These are phyloP conservation scores for Prunella himalayana DNA, from an alignment of 2,113 vertebrate species.

Conservation along the genomic window DNA sequence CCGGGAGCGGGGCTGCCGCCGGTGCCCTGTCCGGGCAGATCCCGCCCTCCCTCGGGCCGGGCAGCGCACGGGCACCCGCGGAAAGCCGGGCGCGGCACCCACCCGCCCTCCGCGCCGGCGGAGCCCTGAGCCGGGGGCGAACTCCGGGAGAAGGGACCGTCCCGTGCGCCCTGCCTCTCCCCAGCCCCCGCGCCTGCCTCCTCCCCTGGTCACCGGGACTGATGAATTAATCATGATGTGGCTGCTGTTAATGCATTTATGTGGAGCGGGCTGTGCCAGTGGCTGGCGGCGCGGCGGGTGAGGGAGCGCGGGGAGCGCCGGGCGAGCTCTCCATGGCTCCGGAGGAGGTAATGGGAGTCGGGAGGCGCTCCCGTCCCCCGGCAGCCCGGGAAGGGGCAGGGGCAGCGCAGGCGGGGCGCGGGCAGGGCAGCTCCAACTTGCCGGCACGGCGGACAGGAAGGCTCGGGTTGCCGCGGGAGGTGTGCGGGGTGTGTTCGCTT, in stretches of 20 bases:
- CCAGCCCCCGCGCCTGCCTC: not conserved
- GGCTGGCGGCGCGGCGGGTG: slow-evolving; percentile 47
- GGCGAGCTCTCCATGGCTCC: slow-evolving; percentile 38
- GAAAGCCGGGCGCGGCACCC: not conserved
- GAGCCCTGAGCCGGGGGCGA: not conserved
- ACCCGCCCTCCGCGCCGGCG: not conserved
- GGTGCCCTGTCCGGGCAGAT: not conserved
- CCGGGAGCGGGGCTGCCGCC: too few relatives aligned
- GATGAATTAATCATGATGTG: slow-evolving; percentile 78
- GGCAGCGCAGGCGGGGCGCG: not conserved
- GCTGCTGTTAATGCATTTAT: slow-evolving; percentile 53
- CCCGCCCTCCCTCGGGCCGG: not conserved
- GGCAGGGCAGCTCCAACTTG: not conserved
- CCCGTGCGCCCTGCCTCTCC: not conserved
- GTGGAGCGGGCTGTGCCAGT: slow-evolving; percentile 44
- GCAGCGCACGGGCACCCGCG: not conserved
- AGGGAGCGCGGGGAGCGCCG: not conserved
- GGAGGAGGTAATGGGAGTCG: slow-evolving; percentile 22
- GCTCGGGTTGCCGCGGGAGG: not conserved
- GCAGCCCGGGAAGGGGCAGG: not conserved
- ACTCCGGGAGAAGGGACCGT: not conserved
- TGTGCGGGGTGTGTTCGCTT: not conserved
- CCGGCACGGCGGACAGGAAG: not conserved
- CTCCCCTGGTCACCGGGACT: slow-evolving; percentile 41
- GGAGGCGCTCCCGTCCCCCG: not conserved